Base-by-base conservation (phyloP, 2,888 invertebrate species). In the Andrena marginata region DNA sequence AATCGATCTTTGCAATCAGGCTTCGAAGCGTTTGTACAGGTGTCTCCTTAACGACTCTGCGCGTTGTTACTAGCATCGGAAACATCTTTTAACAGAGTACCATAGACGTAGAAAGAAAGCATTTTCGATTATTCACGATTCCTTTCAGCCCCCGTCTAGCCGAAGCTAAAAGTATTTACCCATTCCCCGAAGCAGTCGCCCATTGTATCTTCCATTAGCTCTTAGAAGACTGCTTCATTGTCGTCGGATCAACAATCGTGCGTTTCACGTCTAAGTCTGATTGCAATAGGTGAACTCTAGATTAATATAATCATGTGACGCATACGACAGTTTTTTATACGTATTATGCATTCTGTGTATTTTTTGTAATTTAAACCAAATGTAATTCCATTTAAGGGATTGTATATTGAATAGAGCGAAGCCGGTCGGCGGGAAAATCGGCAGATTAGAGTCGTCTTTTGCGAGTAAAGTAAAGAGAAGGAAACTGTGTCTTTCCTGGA, bases 321-420 rank as follows among this genome's bases (percentile, higher is more conserved):
- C 81, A 80, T 82, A 80, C 85, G 71, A 85, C 80, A 70, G 71
- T 87, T 87, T 87, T 87, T 87, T 42, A 87, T 87, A 87, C 85
- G 85, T 87, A 87, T 85, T 82, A 85, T 69, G 87, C 84, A 85
- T 80, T 87, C 87, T 87, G 85, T 87, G 87, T 87, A 87, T 84
- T 85, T 87, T 87, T 87, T 87, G 85, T 87, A 85, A 87, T 84
- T 82, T 78, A 85, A 85, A 80, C 81, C 83, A 84, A 87, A 84
- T 85, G 81, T 84, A 87, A 85, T 85, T 85, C 83, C 81, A 84
- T 77, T 80, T 64, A 76, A 80, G 85, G 84, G 84, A 77, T 84
- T 87, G 85, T 85, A 85, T 83, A 83, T 87, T 74, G 77, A 78
- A 80, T 79, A 78, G 68, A 78, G 26, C 4, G 54, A 81, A 60